Percentiles rank a stretch among this genome's conserved stretches.
Conservation (phyloP, 2,113 vertebrate species). For the Lethenteron reissneri region DNA sequence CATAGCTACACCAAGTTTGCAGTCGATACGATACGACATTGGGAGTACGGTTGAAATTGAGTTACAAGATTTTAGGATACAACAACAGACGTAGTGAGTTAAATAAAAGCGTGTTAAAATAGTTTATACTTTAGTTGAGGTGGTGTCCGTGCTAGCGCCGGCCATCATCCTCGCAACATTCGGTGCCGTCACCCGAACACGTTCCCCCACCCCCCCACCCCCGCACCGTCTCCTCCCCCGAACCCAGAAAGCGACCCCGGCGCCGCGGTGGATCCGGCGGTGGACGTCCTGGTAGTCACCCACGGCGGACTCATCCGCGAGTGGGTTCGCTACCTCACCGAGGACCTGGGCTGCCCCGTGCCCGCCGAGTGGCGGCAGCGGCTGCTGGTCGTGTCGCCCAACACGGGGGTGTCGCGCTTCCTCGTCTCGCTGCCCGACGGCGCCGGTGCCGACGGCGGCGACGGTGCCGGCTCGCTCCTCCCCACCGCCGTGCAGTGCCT, state of each 20-base stretch:
- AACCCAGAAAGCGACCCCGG: not conserved
- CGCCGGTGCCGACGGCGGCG: not conserved
- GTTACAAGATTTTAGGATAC: no score
- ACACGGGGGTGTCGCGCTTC: slow-evolving; percentile 4
- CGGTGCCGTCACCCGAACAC: not conserved
- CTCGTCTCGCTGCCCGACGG: not conserved
- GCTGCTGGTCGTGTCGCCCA: not conserved
- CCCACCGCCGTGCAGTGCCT: not conserved
- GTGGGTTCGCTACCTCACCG: not conserved
- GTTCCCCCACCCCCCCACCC: not conserved
- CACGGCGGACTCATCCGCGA: slow-evolving; percentile 4
- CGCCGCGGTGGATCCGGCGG: not conserved
- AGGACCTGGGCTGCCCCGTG: slow-evolving; percentile 5
- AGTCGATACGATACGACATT: no score
- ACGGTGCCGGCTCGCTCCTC: no score
- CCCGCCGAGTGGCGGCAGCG: not conserved
- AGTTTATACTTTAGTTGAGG: not conserved
- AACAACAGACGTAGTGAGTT: no score
- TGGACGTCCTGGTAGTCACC: slow-evolving; percentile 1
- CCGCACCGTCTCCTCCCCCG: not conserved
- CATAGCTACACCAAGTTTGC: no score
- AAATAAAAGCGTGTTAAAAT: no score
- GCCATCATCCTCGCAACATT: not conserved
- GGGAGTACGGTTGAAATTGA: no score
- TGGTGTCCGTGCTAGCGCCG: not conserved